Base-by-base conservation (phyloP, 1,140 invertebrate genomes). In the Heliconius himera region DNA sequence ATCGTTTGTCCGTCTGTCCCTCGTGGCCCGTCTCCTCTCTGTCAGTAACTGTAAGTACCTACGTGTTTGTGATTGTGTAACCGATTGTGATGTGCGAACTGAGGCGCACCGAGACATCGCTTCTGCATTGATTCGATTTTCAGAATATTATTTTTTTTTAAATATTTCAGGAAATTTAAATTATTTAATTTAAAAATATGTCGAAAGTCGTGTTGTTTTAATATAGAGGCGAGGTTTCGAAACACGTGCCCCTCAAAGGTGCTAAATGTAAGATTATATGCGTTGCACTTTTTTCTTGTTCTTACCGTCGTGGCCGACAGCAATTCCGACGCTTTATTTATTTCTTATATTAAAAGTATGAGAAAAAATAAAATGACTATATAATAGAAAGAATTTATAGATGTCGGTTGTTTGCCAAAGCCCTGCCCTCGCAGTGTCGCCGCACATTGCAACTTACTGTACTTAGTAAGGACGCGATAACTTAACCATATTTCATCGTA, bases 221-320 rank as follows among this genome's bases (percentile, higher is more conserved):
- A 56, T 9, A n/a, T 9, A 71, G 29, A 70, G 13, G 49, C 18
- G 46, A 38, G 26, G 46, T 74, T 76, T 73, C 82, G 77, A 71
- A 33, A 75, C 60, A 79, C 60, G 77, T 74, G 74, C 74, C 80
- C 74, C 72, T 72, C 78, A 73, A 81, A 87, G 87, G 85, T 88
- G 88, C 88, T 89, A 89, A 84, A 54, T 88, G 72, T 84, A 84
- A 82, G 81, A 81, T 76, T 84, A 82, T 81, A 74, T 70, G 54
- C 77, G 74, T 79, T 82, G 80, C 77, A 78, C 73, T 71, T 20
- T 46, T 22, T 66, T 16, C 60, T 66, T 29, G 26, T 66, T 16
- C 60, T 13, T 46, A 46, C 11, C 41, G 60, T 66, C 22, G 22
- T n/a, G 9, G 60, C 22, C 26, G 60, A 29, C 0, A 6, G 60